A percentile compares a stretch with the other conserved stretches of the same genome.
These are phyloP conservation scores for Hetaerina americana DNA, from an alignment of 1,140 invertebrate species.

Conservation along the genomic window DNA sequence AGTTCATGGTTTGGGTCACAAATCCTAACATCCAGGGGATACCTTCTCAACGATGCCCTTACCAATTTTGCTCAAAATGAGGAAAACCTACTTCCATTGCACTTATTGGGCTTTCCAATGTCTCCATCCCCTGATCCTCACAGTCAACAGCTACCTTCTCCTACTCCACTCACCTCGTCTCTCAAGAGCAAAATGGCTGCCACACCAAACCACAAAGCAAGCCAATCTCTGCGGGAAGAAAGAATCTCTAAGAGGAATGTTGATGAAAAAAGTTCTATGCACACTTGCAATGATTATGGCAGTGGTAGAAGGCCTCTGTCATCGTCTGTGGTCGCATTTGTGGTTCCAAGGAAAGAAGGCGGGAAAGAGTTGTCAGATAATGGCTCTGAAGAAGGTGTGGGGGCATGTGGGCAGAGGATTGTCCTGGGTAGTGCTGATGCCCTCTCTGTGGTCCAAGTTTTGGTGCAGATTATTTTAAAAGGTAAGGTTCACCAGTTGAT, in stretches of 20 bases:
- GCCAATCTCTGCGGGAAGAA: not conserved
- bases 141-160: not conserved
- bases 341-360: not conserved
- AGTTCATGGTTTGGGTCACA: constrained; percentile 36
- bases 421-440: constrained; percentile 23
- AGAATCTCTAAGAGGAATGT: no score
- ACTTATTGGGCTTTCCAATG: no score
- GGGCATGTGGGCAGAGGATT: not conserved
- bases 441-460: constrained; percentile 25
- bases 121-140: constrained; percentile 23
- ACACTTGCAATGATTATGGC: not conserved
- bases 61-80: constrained; percentile 12
- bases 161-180: not conserved
- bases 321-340: not conserved
- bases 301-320: not conserved
- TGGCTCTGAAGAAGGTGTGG: not conserved
- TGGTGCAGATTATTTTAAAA: constrained; percentile 25
- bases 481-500: constrained; percentile 16
- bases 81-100: no score
- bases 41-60: constrained; percentile 29
- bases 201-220: no score
- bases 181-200: not conserved
- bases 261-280: no score
- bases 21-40: constrained; percentile 31
- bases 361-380: not conserved